Evolutionary conservation across 2,113 vertebrate species (phyloP), one percentile per base, ranked within the genome.

Genomic region (Eptesicus fuscus): DNA sequence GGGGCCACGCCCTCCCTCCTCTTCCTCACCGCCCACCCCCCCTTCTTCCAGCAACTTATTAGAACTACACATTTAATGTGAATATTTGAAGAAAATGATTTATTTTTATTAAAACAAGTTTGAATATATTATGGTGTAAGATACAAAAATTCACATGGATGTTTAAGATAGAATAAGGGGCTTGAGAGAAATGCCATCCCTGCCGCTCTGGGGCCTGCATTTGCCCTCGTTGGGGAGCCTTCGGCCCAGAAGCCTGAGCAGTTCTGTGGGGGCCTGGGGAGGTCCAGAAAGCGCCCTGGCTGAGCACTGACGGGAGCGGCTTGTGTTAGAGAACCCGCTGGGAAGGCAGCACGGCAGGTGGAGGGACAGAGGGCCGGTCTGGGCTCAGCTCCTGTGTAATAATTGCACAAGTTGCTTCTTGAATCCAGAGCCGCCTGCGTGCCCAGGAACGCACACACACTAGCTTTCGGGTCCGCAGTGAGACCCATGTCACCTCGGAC

Each of bases 111-210:
- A 96, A 96, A 91, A 87, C 11, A 65, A 90, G 77, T 53, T 86
- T 74, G 85, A 92, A 88, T 85, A 88, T 78, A 78, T 96, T 95
- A 92, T 78, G 74, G 56, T 85, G 25, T 80, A 83, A 92, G 51
- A 92, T 76, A 71, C 67, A 90, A 74, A 93, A 95, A 70, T 73
- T 88, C 80, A 92, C 80, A 92, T 95, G 77, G 92, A 95, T 88
- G 92, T 97, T 95, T 95, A 92, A 95, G 40, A n/a, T 35, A 63
- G 47, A 73, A 84, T 44, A 80, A 88, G 84, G 44, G 37, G 90
- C 90, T 96, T 95, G 32, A 90, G 95, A 90, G 95, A 92, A 78
- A 90, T 92, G 85, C 93, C n/a, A 32, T 82, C 78, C 90, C 73
- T 88, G 79, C 28, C 20, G 35, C 82, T 92, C n/a, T 1, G 9